Evolutionary conservation across 2,888 invertebrate species (phyloP), one percentile per base, ranked within the genome.

Genomic region (Caradrina clavipalpis): DNA sequence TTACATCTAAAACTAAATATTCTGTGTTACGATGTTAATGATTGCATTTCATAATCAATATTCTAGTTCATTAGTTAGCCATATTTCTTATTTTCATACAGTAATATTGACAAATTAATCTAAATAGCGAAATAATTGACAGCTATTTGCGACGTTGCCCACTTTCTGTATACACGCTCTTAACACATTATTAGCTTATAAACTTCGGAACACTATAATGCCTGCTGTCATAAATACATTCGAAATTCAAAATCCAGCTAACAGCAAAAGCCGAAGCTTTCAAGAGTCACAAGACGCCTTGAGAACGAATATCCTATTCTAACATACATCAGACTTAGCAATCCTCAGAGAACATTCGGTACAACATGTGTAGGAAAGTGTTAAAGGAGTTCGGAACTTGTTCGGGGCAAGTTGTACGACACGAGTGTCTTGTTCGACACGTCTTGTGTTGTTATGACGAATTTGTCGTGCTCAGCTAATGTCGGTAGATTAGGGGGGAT

Each of bases 401-500:
- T 70, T 73, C 62, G 59, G 57, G 63, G 63, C 47, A 76, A 83
- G 70, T 83, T 83, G 68, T 61, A 58, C 55, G 66, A 78, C 71
- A 77, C 66, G 61, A 76, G 57, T 83, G 78, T 76, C 73, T 83
- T 78, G 78, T 83, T 82, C 83, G 83, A 83, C 82, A 83, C 62
- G 70, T 76, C 70, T 82, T 63, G 47, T 58, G 61, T 73, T 68
- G 81, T 78, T 81, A 76, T 73, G 81, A 81, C 59, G 64, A 78
- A 73, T 71, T 70, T 78, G 58, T 71, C 65, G 67, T 56, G 56
- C 59, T 54, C 50, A n/a, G 66, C 55, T 75, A 65, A 66, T 61
- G 63, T 67, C 22, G 26, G 54, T 53, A 56, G 75, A 72, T 75
- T 69, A 69, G 50, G 26, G 26, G 39, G 42, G 59, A 56, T 68